These are phyloP conservation scores for Willowsia nigromaculata DNA, from an alignment of 2,888 invertebrate genomes.

Conservation along the genomic window DNA sequence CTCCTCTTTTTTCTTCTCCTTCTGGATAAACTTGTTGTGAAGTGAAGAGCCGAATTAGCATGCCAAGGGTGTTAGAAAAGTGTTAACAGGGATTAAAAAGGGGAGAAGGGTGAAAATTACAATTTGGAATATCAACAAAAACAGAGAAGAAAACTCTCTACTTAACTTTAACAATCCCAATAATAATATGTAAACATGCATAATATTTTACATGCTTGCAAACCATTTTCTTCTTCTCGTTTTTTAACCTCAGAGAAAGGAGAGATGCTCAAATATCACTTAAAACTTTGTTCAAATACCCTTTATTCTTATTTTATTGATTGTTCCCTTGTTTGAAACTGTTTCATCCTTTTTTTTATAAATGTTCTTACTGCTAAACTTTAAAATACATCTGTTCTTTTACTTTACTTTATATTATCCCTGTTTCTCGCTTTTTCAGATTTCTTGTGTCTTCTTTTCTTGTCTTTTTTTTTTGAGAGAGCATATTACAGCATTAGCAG, in stretches of 20 bases:
- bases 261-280: background rate
- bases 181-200: background rate
- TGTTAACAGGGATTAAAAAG: conserved; percentile 60
- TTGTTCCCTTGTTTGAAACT: background rate
- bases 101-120: conserved; percentile 38
- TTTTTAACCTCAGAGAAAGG: background rate
- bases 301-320: conserved; percentile 2
- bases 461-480: background rate
- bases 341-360: background rate
- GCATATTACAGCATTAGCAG: background rate
- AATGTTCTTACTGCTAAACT: background rate
- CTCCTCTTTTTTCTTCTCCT: background rate
- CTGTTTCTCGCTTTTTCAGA: background rate
- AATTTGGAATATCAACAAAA: conserved; percentile 24
- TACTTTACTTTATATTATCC: background rate
- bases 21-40: conserved; percentile 31
- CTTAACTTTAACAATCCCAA: background rate
- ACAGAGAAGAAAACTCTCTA: background rate
- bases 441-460: background rate
- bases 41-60: conserved; percentile 34
- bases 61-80: conserved; percentile 49
- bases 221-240: background rate
- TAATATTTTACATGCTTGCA: background rate
- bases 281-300: background rate
- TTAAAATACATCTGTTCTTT: conserved; percentile 2